These are phyloP conservation scores for Chondrosia reniformis DNA, from an alignment of 37 sponge, comb jelly and placozoan genomes.

Conservation along the genomic window DNA sequence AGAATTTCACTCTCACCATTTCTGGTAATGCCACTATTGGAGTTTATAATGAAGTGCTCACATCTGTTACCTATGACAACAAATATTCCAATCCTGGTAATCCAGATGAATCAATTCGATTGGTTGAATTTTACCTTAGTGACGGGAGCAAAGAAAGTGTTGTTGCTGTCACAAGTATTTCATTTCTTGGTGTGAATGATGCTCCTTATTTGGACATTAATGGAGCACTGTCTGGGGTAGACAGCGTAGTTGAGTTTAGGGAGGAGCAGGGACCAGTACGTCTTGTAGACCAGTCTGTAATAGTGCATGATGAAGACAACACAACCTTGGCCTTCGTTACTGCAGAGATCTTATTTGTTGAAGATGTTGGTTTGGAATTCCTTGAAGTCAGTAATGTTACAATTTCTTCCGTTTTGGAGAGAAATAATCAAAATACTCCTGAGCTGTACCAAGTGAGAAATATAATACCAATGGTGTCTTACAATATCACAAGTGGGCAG, in stretches of 20 bases:
- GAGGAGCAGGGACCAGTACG: constrained; percentile 71
- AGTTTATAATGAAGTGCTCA: constrained; percentile 49
- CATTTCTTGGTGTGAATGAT: constrained; percentile 73
- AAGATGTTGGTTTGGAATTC: constrained; percentile 43
- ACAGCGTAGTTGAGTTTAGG: constrained; percentile 39
- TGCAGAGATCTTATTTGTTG: constrained; percentile 52
- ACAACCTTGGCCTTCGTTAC: constrained; percentile 53
- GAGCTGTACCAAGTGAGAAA: constrained; percentile 44
- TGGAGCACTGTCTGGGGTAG: constrained; percentile 34
- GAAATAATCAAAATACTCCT: constrained; percentile 18
- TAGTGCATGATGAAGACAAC: constrained; percentile 76
- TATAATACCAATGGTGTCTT: constrained; percentile 58
- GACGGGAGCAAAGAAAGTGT: constrained; percentile 64
- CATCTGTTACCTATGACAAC: constrained; percentile 76
- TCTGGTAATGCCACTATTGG: constrained; percentile 55
- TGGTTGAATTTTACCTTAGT: constrained; percentile 52
- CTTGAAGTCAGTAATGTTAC: constrained; percentile 46
- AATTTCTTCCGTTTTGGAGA: constrained; percentile 18
- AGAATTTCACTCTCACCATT: constrained; percentile 55
- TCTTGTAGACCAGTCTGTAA: constrained; percentile 33
- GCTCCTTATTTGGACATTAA: constrained; percentile 67
- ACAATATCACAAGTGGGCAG: constrained; percentile 13
- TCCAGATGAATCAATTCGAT: constrained; percentile 57
- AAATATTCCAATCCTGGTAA: constrained; percentile 67
- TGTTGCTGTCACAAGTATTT: constrained; percentile 45